Evolutionary conservation across 2,797 vertebrate species (phyloP).

Genomic region (Eospalax fontanierii): DNA sequence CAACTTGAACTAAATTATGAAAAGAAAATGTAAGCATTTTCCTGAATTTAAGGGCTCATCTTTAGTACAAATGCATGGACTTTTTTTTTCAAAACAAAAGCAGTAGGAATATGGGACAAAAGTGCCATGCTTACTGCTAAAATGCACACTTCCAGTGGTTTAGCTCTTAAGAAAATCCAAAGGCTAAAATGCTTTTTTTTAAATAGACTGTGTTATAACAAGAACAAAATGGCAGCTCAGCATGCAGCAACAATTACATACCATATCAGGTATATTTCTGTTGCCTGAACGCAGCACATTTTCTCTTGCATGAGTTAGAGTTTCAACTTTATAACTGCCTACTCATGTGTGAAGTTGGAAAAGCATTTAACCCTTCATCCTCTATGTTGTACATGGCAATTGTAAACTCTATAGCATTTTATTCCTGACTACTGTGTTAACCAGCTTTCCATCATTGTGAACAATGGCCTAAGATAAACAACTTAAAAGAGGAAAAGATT

Average conservation of each 20-base stretch:
- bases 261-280: conserved; percentile 29
- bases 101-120: conserved; percentile 41
- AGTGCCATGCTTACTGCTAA: conserved; percentile 53
- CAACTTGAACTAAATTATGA: conserved; percentile 43
- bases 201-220: neutral
- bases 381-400: conserved; percentile 15
- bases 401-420: conserved; percentile 21
- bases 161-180: conserved; percentile 64
- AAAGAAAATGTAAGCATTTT: conserved; percentile 67
- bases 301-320: conserved; percentile 8
- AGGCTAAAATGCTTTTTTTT: conserved; percentile 19
- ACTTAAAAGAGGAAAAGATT: neutral
- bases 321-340: conserved; percentile 54
- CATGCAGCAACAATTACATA: conserved; percentile 38
- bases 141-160: conserved; percentile 39
- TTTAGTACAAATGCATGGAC: neutral
- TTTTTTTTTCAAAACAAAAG: conserved; percentile 65
- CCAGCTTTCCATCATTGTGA: neutral
- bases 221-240: conserved; percentile 55
- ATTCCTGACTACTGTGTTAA: neutral
- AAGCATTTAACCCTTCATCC: conserved; percentile 34
- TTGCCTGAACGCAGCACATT: conserved; percentile 63
- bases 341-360: conserved; percentile 51
- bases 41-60: conserved; percentile 4
- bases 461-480: neutral